These are phyloP conservation scores for Hemibagrus wyckioides DNA, from an alignment of 2,113 vertebrate genomes.

Conservation along the genomic window DNA sequence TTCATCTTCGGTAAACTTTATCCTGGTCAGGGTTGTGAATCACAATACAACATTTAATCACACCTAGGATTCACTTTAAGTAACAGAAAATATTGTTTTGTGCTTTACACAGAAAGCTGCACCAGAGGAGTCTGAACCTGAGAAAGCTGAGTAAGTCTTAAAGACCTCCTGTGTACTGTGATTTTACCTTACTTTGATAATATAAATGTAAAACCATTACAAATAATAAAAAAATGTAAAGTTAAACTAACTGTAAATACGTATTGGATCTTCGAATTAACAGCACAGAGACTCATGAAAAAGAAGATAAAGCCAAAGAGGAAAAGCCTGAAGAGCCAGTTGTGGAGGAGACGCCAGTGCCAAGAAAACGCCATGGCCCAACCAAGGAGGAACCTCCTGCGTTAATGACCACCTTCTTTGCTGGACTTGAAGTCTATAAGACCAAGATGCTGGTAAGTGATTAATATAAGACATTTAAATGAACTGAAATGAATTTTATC, in stretches of 20 bases:
- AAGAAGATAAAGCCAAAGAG: slow-evolving; percentile 86
- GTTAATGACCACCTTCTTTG: slow-evolving; percentile 88
- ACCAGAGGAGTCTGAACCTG: slow-evolving; percentile 74
- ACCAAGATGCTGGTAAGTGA: slow-evolving; percentile 86
- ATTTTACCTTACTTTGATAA: neutral
- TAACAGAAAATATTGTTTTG: slow-evolving; percentile 25
- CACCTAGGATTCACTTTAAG: too few relatives aligned
- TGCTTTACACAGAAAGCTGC: slow-evolving; percentile 73
- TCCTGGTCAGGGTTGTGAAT: neutral
- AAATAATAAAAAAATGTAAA: neutral
- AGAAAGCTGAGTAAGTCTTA: slow-evolving; percentile 95
- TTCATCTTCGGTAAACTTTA: neutral
- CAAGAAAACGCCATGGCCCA: slow-evolving; percentile 76
- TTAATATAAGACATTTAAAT: neutral
- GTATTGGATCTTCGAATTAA: neutral
- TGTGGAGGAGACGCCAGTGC: slow-evolving; percentile 74
- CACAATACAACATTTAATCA: neutral
- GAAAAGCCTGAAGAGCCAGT: slow-evolving; percentile 74
- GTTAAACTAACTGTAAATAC: neutral
- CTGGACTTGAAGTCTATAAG: slow-evolving; percentile 85
- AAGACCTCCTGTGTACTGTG: neutral
- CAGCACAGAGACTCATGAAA: slow-evolving; percentile 92
- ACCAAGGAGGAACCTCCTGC: slow-evolving; percentile 80
- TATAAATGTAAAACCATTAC: neutral
- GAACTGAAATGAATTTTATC: neutral